Evolutionary conservation across 2,888 invertebrate genomes (phyloP), one percentile per base, ranked within the genome.

Genomic region (Drosophila macrothrix): DNA sequence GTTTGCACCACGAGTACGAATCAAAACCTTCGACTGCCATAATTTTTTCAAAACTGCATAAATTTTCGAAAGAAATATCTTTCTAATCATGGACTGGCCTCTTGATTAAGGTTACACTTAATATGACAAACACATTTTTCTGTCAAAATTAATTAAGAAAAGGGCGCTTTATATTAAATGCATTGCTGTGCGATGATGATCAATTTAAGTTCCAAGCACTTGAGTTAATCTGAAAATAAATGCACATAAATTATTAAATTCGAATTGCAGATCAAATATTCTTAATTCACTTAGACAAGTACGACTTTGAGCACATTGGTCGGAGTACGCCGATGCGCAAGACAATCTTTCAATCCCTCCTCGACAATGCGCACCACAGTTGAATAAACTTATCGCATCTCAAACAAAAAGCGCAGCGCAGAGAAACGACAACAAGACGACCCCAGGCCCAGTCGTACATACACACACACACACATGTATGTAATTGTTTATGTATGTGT

Each of bases 321-420:
- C 35, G 46, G 46, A 54, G 31, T 41, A 29, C 41, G 59, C 31
- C 52, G 50, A 53, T 67, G 71, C 65, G 60, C 67, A 69, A 58
- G 67, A 75, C 79, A 81, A 77, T 79, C 82, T 72, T 79, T 86
- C 87, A 84, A 79, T 80, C n/a, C n/a, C 4, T 41, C 41, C n/a
- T 41, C 41, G n/a, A 46, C 22, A 43, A 22, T 22, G 84, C 78
- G 75, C 35, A 35, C 31, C 50, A 43, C 60, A 46, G 22, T 12
- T n/a, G 31, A 69, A 56, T 70, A 58, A 37, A 54, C 46, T 52
- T 35, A 72, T 82, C 90, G 67, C 82, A 80, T 67, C 41, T 76
- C 85, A 89, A 82, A 80, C 84, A 89, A 87, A 84, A 87, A 74
- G 90, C 80, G 80, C 80, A 82, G 69, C 69, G 29, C 33, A 33